Conservation (phyloP, 2,797 vertebrate species). For the Geotrypetes seraphini region DNA sequence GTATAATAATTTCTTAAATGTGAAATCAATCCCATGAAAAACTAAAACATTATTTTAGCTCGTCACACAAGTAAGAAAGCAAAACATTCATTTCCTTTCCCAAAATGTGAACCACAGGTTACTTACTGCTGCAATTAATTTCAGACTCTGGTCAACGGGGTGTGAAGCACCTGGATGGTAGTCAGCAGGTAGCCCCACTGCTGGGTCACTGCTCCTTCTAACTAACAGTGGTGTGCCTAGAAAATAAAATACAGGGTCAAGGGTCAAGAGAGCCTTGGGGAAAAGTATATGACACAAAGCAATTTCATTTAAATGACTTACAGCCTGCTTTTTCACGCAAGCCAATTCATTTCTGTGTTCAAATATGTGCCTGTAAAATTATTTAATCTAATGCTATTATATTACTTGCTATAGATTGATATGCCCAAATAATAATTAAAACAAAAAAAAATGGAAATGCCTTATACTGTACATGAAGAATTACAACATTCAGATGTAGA, state of each 20-base stretch:
- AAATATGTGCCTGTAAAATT: constrained; percentile 18
- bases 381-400: not conserved
- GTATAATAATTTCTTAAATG: too few relatives aligned
- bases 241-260: constrained; percentile 19
- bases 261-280: constrained; percentile 4
- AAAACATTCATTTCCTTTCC: not conserved
- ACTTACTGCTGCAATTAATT: constrained; percentile 58
- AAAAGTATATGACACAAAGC: not conserved
- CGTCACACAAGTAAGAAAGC: not conserved
- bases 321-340: constrained; percentile 5
- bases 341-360: constrained; percentile 6
- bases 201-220: constrained; percentile 64
- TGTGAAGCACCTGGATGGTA: constrained; percentile 34
- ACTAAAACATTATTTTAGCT: too few relatives aligned
- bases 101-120: constrained; percentile 18
- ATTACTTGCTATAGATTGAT: not conserved
- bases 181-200: constrained; percentile 36
- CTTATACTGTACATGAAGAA: not conserved
- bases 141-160: constrained; percentile 24
- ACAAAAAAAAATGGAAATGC: not conserved
- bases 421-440: not conserved
- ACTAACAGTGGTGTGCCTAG: constrained; percentile 61
- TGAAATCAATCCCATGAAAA: too few relatives aligned
- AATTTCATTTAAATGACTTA: constrained; percentile 13
- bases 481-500: not conserved